Percentiles rank a stretch among this genome's conserved stretches.
Evolutionary conservation across 1,140 invertebrate species (phyloP).

Genomic region (Octopus bimaculoides): DNA sequence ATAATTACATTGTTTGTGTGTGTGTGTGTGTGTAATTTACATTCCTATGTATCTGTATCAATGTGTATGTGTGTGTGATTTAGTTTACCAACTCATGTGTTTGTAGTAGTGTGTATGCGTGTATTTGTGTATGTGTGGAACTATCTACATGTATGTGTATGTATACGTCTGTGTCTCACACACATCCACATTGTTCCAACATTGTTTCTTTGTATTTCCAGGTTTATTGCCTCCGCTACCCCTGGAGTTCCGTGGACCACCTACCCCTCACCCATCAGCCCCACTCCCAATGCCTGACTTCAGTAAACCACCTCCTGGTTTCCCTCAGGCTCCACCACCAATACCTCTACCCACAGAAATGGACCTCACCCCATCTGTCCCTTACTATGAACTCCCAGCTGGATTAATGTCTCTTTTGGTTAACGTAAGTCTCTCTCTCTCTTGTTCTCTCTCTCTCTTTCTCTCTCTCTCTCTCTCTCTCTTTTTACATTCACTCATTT

Average conservation of each 20-base stretch:
- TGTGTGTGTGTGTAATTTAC: too few species aligned
- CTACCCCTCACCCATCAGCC: slow-evolving; percentile 22
- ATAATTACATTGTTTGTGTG: too few species aligned
- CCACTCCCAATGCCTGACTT: slow-evolving; percentile 55
- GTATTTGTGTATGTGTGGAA: too few species aligned
- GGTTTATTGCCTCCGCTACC: slow-evolving; percentile 22
- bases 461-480: too few species aligned
- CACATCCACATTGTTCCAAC: too few species aligned
- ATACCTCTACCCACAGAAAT: slow-evolving; percentile 49
- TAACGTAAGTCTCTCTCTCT: slow-evolving; percentile 63
- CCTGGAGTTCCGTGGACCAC: slow-evolving; percentile 19
- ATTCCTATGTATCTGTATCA: too few species aligned
- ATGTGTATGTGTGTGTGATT: too few species aligned
- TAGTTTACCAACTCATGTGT: too few species aligned
- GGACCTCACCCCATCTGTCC: slow-evolving; percentile 75
- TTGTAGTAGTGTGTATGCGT: too few species aligned
- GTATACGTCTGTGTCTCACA: too few species aligned
- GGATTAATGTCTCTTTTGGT: slow-evolving; percentile 92
- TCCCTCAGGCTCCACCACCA: slow-evolving; percentile 31
- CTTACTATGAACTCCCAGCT: slow-evolving; percentile 94
- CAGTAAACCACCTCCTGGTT: slow-evolving; percentile 62
- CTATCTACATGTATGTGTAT: too few species aligned
- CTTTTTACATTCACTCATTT: too few species aligned
- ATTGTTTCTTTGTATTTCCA: background rate
- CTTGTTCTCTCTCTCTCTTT: background rate